Percentiles rank a stretch among this genome's conserved stretches.
phyloP scores from a whole-genome alignment of 2,797 vertebrate species.

The Sebastiscus albofasciatus region DNA sequence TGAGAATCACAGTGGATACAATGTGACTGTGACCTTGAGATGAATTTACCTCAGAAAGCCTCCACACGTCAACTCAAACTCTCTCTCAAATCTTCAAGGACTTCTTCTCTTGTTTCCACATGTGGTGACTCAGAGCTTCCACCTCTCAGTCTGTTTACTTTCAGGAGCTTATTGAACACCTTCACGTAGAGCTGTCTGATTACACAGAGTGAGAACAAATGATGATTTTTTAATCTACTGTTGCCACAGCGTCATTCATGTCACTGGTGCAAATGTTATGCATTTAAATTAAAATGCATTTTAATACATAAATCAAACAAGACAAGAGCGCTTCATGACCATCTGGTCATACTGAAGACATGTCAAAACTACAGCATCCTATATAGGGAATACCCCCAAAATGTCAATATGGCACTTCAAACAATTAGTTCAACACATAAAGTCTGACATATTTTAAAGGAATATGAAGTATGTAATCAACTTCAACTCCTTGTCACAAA shows the following conservation, averaged over 20 bases:
- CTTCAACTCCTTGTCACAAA: neutral
- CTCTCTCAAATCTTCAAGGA: conserved; percentile 54
- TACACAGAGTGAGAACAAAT: conserved; percentile 4
- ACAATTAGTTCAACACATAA: conserved; percentile 32
- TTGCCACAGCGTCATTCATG: neutral
- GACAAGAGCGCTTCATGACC: neutral
- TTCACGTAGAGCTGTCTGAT: conserved; percentile 11
- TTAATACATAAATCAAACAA: conserved; percentile 31
- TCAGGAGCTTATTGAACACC: conserved; percentile 34
- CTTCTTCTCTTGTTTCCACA: conserved; percentile 40
- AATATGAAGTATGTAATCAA: neutral
- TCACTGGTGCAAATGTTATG: neutral
- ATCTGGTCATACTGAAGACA: conserved; percentile 16
- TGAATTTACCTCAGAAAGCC: conserved; percentile 22
- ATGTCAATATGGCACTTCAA: conserved; percentile 69
- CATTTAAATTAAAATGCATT: neutral
- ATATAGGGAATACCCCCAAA: conserved; percentile 3
- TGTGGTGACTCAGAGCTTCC: conserved; percentile 56
- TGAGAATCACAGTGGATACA: conserved; percentile 15
- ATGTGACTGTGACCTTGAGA: conserved; percentile 65
- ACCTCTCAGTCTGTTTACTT: conserved; percentile 37
- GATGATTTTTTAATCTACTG: neutral
- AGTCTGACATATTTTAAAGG: conserved; percentile 11
- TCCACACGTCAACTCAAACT: conserved; percentile 42
- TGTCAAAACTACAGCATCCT: conserved; percentile 24